Conservation (phyloP, 2,113 vertebrate genomes). For the Tor tambroides region DNA sequence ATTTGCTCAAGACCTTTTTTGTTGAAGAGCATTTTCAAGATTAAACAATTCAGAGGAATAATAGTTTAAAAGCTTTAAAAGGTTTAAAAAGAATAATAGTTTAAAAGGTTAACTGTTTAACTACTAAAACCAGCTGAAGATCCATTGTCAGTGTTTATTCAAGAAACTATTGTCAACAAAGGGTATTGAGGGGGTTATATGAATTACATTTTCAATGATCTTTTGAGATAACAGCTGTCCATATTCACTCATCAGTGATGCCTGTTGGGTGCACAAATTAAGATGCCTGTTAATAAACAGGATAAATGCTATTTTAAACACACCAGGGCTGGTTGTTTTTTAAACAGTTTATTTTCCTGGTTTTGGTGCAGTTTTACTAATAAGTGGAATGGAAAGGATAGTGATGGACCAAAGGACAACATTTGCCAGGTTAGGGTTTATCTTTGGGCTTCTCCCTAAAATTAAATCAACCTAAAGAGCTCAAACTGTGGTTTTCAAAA, state of each 20-base stretch:
- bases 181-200: neutral
- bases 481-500: neutral
- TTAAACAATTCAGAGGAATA: neutral
- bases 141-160: neutral
- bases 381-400: neutral
- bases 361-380: neutral
- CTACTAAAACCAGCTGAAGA: neutral
- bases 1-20: neutral
- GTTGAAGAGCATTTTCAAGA: neutral
- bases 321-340: neutral
- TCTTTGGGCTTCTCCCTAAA: neutral
- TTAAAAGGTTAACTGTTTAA: neutral
- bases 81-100: neutral
- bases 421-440: neutral
- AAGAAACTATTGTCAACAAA: neutral
- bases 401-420: neutral
- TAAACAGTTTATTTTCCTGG: neutral
- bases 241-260: neutral
- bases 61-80: neutral
- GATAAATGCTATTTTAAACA: neutral
- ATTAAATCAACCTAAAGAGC: neutral
- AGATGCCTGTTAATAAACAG: neutral
- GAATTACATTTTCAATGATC: neutral
- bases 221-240: neutral
- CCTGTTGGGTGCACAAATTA: neutral